Evolutionary conservation across 2,113 vertebrate species (phyloP).

Genomic region (Rattus rattus): DNA sequence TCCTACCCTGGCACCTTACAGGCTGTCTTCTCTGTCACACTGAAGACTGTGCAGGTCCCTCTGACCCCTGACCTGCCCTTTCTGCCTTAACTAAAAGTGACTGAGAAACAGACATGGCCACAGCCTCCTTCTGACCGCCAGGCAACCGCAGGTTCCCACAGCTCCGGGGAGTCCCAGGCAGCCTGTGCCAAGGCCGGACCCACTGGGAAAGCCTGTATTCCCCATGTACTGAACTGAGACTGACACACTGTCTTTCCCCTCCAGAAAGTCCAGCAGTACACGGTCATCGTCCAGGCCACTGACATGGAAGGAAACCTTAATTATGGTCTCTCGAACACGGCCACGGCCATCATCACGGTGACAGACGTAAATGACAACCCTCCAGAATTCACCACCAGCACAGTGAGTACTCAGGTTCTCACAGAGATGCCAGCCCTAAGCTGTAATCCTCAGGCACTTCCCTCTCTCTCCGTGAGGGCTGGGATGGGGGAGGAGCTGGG

Average conservation of each 20-base stretch:
- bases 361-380: slow-evolving; percentile 98
- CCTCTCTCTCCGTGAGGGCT: neutral
- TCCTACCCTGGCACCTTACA: neutral
- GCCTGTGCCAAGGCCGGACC: neutral
- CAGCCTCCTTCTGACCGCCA: too few relatives aligned
- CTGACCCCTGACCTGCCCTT: neutral
- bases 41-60: fast-evolving
- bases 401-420: slow-evolving; percentile 87
- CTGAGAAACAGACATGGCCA: fast-evolving
- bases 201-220: neutral
- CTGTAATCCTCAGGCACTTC: neutral
- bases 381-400: slow-evolving; percentile 94
- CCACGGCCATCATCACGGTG: slow-evolving; percentile 95
- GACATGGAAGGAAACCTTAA: slow-evolving; percentile 99
- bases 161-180: neutral
- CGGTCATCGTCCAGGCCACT: slow-evolving; percentile 96
- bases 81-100: fast-evolving
- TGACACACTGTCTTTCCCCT: neutral
- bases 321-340: slow-evolving; percentile 97
- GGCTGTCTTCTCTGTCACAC: neutral
- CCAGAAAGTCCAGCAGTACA: slow-evolving; percentile 98
- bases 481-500: neutral
- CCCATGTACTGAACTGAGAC: neutral
- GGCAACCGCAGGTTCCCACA: too few relatives aligned
- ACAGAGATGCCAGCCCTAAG: neutral